These are phyloP conservation scores for Peromyscus nudipes DNA, from an alignment of 2,797 vertebrate genomes.

Conservation along the genomic window DNA sequence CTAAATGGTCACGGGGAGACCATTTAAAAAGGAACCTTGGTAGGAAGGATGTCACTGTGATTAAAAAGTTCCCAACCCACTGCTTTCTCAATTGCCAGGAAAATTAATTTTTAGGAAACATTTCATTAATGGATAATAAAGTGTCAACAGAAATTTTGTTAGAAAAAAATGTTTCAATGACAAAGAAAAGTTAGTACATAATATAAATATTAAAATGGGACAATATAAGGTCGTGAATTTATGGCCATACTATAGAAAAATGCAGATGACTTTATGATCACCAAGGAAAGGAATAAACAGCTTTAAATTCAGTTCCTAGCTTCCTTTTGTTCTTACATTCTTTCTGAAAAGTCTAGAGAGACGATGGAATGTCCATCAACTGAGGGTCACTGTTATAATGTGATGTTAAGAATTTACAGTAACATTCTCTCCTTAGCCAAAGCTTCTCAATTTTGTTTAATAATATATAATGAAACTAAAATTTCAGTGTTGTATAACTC, in stretches of 20 bases:
- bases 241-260: not conserved
- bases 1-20: not conserved
- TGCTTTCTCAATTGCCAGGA: not conserved
- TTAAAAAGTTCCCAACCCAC: not conserved
- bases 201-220: not conserved
- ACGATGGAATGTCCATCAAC: not conserved
- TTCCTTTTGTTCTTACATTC: constrained; percentile 2
- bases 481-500: constrained; percentile 5
- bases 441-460: constrained; percentile 13
- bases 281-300: not conserved
- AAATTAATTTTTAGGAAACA: constrained; percentile 22
- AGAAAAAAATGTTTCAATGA: not conserved
- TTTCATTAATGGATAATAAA: constrained; percentile 25
- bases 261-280: not conserved
- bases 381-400: not conserved
- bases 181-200: not conserved
- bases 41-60: not conserved
- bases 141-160: not conserved
- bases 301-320: not conserved
- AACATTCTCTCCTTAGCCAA: constrained; percentile 16
- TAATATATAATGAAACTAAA: constrained; percentile 25
- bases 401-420: not conserved
- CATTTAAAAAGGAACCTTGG: not conserved
- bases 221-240: not conserved
- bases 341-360: not conserved